Evolutionary conservation across 1,140 invertebrate genomes (phyloP), one percentile per base, ranked within the genome.

Genomic region (Halesus radiatus): DNA sequence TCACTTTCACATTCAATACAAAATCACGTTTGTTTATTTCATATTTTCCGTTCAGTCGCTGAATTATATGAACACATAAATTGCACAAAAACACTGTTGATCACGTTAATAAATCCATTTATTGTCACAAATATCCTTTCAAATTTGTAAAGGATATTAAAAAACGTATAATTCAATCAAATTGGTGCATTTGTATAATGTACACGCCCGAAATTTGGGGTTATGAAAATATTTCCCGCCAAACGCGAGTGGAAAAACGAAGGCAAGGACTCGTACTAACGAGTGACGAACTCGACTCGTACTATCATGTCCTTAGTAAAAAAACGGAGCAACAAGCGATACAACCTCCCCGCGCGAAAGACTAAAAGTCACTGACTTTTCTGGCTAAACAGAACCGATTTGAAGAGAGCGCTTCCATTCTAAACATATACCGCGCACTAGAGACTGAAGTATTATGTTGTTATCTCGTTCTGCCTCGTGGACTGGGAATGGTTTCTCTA

Each of bases 311-410:
- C 68, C 64, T 15, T 26, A 45, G 32, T 52, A 22, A 74, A 73
- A 82, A 76, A 73, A 72, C 66, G 20, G 18, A 15, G 77, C 0
- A 53, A 60, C 37, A 50, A n/a, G 73, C 81, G 79, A 50, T 37
- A 74, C 82, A 22, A 76, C 72, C 79, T 52, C 3, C 72, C 45
- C 76, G 73, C 76, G 8, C 77, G 50, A 45, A 77, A 66, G 76
- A 76, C 82, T 8, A 53, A 81, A 56, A 83, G 82, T 83, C 82
- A 83, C 82, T 83, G 82, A 83, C 82, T 79, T 78, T 77, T 70
- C 58, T 45, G 60, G 26, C 68, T 37, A 72, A 79, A 72, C 77
- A 60, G 16, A 68, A 68, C 64, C 74, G 45, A 62, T 50, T 78
- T 78, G 60, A 78, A 78, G 5, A 68, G 62, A 62, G 76, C 76